Percentiles rank a stretch among this genome's conserved stretches.
Conservation (phyloP, 2,888 invertebrate species). For the Stegophylla sp. region DNA sequence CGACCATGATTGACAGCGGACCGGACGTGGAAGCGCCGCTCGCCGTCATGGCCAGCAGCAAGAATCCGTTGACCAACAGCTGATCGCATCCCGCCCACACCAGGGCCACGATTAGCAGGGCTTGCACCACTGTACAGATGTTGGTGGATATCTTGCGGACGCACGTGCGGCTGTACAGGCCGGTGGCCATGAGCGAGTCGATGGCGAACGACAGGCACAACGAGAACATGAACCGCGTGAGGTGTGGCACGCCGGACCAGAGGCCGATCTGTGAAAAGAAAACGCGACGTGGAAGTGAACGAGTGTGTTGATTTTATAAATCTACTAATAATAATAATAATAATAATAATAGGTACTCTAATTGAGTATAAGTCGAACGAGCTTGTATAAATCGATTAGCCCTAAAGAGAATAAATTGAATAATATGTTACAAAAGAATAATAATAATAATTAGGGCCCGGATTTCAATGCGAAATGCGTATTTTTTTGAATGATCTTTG, state of each 20-base stretch:
- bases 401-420: too few species aligned
- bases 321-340: too few species aligned
- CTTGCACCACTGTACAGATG: constrained; percentile 72
- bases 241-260: constrained; percentile 62
- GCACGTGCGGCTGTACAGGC: constrained; percentile 43
- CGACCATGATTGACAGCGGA: constrained; percentile 79
- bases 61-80: constrained; percentile 69
- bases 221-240: constrained; percentile 61
- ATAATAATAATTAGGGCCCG: too few species aligned
- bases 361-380: too few species aligned
- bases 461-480: too few species aligned
- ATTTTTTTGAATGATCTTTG: too few species aligned
- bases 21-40: constrained; percentile 78
- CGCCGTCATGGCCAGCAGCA: constrained; percentile 75
- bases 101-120: constrained; percentile 71
- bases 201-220: constrained; percentile 37
- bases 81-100: constrained; percentile 73
- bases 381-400: too few species aligned
- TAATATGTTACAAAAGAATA: too few species aligned
- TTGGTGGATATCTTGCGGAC: constrained; percentile 52
- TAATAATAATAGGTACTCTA: too few species aligned
- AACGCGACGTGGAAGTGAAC: too few species aligned
- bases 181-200: constrained; percentile 44
- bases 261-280: constrained; percentile 61
- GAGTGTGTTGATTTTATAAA: too few species aligned